These are phyloP conservation scores for Centropus bengalensis DNA, from an alignment of 2,113 vertebrate genomes.

Conservation along the genomic window DNA sequence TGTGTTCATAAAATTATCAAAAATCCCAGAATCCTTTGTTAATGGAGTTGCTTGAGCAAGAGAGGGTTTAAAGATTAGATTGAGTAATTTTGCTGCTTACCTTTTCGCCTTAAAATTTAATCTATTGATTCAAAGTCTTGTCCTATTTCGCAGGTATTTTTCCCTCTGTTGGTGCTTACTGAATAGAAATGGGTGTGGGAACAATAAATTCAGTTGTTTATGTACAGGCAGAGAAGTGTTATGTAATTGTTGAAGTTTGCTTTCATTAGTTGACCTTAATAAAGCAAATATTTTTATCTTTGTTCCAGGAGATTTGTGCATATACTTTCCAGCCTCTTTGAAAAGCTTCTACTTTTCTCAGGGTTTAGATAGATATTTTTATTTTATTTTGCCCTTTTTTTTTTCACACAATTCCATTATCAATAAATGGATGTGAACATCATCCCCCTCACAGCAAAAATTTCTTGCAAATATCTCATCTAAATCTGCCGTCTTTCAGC, in stretches of 20 bases:
- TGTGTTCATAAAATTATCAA: neutral
- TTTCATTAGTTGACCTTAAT: neutral
- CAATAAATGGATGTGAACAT: neutral
- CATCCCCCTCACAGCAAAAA: no score
- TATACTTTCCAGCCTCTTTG: neutral
- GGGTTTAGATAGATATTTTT: neutral
- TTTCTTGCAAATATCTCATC: no score
- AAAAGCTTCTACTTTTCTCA: neutral
- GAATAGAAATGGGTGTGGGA: neutral
- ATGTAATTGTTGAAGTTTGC: neutral
- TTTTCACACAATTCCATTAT: neutral
- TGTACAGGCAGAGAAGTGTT: neutral
- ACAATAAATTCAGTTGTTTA: neutral
- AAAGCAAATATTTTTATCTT: constrained; percentile 1
- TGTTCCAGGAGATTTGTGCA: neutral
- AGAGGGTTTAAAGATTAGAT: neutral
- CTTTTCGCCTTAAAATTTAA: neutral
- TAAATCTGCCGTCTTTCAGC: no score
- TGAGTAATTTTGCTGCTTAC: neutral
- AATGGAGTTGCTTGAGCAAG: neutral
- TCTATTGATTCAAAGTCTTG: neutral
- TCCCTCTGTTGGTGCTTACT: neutral
- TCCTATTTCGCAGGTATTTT: neutral
- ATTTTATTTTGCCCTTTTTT: neutral
- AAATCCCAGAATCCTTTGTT: neutral